These are phyloP conservation scores for Blastobasis adustella DNA, from an alignment of 2,888 invertebrate genomes.

Conservation along the genomic window DNA sequence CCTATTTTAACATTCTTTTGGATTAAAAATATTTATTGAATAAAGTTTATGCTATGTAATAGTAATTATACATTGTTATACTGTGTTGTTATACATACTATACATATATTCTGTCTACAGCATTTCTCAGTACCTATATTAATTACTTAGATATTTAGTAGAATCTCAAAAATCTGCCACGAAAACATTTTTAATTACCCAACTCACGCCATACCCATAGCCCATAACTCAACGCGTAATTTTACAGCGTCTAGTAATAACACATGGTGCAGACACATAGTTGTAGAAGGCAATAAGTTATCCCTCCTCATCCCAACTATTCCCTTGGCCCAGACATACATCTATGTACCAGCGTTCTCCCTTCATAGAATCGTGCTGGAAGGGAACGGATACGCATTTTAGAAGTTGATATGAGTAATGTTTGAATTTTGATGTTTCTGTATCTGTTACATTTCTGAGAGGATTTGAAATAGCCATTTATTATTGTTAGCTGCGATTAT, in stretches of 20 bases:
- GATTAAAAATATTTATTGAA: too few relatives aligned
- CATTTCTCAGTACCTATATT: too few relatives aligned
- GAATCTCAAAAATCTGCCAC: too few relatives aligned
- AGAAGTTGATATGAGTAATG: neutral
- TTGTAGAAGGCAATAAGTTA: constrained; percentile 71
- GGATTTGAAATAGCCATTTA: neutral
- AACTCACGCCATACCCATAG: constrained; percentile 7
- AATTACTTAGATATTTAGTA: too few relatives aligned
- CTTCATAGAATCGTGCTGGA: constrained; percentile 1
- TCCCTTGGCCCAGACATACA: constrained; percentile 62
- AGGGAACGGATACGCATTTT: neutral
- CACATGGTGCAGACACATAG: constrained; percentile 68
- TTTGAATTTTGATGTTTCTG: neutral
- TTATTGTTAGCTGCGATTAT: neutral
- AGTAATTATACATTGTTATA: too few relatives aligned
- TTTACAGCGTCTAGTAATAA: constrained; percentile 61
- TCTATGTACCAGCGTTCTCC: constrained; percentile 22
- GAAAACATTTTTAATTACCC: too few relatives aligned
- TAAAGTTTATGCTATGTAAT: too few relatives aligned
- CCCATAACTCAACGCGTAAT: constrained; percentile 40
- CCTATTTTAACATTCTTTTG: too few relatives aligned
- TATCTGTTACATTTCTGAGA: neutral
- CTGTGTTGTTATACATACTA: too few relatives aligned
- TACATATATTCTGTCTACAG: too few relatives aligned
- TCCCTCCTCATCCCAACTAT: constrained; percentile 68